Evolutionary conservation across 2,113 vertebrate genomes (phyloP).

Genomic region (Neodon shergylaensis): DNA sequence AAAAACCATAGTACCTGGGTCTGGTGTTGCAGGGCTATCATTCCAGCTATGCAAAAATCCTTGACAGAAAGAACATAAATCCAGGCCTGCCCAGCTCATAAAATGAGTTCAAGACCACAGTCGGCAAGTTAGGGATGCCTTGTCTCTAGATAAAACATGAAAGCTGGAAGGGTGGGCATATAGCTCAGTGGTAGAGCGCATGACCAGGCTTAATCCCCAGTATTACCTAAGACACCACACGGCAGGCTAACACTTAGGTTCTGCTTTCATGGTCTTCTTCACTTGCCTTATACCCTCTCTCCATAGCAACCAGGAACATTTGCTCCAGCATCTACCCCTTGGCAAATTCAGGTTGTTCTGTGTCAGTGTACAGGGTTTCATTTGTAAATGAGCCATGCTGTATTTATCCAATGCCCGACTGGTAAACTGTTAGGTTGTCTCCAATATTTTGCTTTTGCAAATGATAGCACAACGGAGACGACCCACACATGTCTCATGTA

Average conservation of each 20-base stretch:
- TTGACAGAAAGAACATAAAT: background rate
- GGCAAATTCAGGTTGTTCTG: background rate
- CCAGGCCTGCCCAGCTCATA: background rate
- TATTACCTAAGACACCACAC: background rate
- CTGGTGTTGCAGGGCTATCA: no score
- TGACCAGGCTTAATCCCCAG: background rate
- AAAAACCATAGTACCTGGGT: background rate
- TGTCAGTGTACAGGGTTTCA: background rate
- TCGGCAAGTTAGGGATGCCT: background rate
- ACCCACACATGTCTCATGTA: background rate
- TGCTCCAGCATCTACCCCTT: no score
- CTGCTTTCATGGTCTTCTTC: background rate
- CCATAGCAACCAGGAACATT: background rate
- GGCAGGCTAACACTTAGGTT: background rate
- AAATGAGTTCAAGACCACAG: background rate
- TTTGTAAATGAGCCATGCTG: background rate
- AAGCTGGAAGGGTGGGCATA: background rate
- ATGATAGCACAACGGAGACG: background rate
- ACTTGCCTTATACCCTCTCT: background rate
- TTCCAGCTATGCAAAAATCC: background rate
- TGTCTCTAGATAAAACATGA: background rate
- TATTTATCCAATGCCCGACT: background rate
- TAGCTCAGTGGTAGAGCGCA: background rate
- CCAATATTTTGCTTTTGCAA: background rate
- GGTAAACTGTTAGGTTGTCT: no score